Evolutionary conservation across 2,797 vertebrate genomes (phyloP), one percentile per base, ranked within the genome.

Genomic region (Morus bassanus): DNA sequence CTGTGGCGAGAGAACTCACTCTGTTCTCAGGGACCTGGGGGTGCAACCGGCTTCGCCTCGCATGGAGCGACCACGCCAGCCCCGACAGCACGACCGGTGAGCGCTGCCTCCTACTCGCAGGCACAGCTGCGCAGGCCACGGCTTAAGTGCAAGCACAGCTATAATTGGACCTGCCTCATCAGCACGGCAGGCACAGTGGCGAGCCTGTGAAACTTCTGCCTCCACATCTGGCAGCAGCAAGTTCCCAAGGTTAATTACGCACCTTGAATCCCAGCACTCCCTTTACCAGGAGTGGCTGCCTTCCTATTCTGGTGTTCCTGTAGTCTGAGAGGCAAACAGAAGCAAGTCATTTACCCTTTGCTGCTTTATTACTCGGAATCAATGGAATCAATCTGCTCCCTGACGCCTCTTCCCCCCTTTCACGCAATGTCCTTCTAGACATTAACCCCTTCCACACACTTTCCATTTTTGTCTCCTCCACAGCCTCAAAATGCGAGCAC

Each of bases 71-170:
- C n/a, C 89, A 35, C 8, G 2, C 3, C 37, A 39, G 54, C 27
- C 48, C 64, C 0, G 0, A 37, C 19, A 22, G 57, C 8, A 3
- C 0, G 11, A 68, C 14, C 57, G 33, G 48, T 0, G 1, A 75
- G 51, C 0, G 0, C 28, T 21, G 69, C 48, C 56, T 30, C 48
- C 31, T 45, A 50, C 64, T 39, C 3, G 0, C n/a, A 9, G 48
- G 37, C 41, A 61, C 80, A 88, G 69, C 60, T 4, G 5, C 0
- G 0, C 46, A 3, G 7, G 51, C 59, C 11, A 0, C 0, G 0
- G 45, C 5, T 6, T 11, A 39, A 77, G 17, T 0, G 0, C 37
- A 33, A 89, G 79, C 57, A 59, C 67, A 72, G 61, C 67, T 76
- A 37, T 61, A 46, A 56, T 2, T 18, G 25, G 33, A 53, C 15